phyloP scores from a whole-genome alignment of 2,797 vertebrate genomes.

The Acrocephalus scirpaceus region DNA sequence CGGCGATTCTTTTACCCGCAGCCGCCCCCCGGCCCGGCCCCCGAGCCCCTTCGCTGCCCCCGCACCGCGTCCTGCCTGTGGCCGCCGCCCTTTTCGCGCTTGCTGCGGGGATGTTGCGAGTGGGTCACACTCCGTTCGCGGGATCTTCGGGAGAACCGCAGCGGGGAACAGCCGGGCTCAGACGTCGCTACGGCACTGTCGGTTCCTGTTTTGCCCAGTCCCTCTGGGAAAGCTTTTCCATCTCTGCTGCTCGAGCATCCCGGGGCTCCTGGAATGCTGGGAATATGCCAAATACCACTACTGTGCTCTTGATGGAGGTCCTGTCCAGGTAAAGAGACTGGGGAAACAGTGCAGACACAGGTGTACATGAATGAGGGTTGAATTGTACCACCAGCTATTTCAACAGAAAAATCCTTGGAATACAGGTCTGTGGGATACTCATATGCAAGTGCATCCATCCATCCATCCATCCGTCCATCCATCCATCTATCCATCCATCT shows the following conservation, averaged over 20 bases:
- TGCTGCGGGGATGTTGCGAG: accelerated
- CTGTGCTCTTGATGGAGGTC: background rate
- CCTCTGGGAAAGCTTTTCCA: accelerated
- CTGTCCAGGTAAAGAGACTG: background rate
- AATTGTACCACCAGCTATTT: too few species aligned
- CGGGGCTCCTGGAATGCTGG: background rate
- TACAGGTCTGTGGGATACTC: background rate
- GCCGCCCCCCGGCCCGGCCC: too few species aligned
- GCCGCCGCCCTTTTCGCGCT: accelerated
- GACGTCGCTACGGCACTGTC: accelerated
- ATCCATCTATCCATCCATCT: background rate
- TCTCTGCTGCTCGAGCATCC: background rate
- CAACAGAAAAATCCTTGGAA: background rate
- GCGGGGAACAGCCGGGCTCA: accelerated
- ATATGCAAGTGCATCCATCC: accelerated
- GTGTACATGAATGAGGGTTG: accelerated
- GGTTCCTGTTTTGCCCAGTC: accelerated
- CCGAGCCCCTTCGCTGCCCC: accelerated
- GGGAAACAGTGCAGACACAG: background rate
- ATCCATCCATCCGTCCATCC: background rate
- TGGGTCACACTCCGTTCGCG: accelerated
- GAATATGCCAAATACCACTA: accelerated
- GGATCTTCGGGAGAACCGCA: accelerated
- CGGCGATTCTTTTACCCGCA: background rate
- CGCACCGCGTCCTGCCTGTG: accelerated